Evolutionary conservation across 2,797 vertebrate genomes (phyloP).

Genomic region (Moxostoma hubbsi): DNA sequence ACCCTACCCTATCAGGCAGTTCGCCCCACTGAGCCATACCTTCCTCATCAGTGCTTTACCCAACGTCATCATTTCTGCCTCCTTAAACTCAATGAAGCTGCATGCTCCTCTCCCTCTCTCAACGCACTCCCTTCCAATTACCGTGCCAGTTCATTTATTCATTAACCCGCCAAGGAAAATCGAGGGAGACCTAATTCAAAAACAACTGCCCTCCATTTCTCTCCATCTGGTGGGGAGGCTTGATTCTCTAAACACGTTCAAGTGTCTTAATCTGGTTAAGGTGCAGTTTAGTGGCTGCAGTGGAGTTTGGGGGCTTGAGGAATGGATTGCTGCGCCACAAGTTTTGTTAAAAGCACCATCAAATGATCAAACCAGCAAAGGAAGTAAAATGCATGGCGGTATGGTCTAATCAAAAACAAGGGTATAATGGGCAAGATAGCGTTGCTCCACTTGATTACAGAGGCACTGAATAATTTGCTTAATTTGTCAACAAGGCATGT

Average conservation of each 20-base stretch:
- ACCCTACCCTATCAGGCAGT: constrained; percentile 44
- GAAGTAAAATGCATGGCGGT: constrained; percentile 37
- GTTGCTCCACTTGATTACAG: constrained; percentile 28
- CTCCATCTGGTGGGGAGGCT: constrained; percentile 51
- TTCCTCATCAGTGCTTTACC: constrained; percentile 64
- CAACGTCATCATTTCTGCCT: constrained; percentile 67
- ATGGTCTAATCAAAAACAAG: constrained; percentile 46
- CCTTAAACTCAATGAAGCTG: constrained; percentile 63
- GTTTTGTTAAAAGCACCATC: constrained; percentile 43
- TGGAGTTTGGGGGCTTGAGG: constrained; percentile 23
- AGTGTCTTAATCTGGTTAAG: constrained; percentile 55
- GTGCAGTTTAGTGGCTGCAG: constrained; percentile 43
- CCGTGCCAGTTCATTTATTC: constrained; percentile 63
- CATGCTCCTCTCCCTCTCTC: constrained; percentile 49
- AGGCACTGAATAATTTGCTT: constrained; percentile 51
- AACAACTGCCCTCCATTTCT: constrained; percentile 54
- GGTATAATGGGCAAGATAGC: constrained; percentile 36
- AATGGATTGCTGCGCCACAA: constrained; percentile 28
- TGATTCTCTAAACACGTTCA: constrained; percentile 53
- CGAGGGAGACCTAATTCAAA: constrained; percentile 57
- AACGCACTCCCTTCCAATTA: constrained; percentile 62
- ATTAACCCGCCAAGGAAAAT: constrained; percentile 58
- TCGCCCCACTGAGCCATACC: constrained; percentile 54
- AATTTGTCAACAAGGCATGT: constrained; percentile 45
- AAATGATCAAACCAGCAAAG: constrained; percentile 37